Conservation (phyloP, 2,888 invertebrate genomes). For the Euphydryas editha region DNA sequence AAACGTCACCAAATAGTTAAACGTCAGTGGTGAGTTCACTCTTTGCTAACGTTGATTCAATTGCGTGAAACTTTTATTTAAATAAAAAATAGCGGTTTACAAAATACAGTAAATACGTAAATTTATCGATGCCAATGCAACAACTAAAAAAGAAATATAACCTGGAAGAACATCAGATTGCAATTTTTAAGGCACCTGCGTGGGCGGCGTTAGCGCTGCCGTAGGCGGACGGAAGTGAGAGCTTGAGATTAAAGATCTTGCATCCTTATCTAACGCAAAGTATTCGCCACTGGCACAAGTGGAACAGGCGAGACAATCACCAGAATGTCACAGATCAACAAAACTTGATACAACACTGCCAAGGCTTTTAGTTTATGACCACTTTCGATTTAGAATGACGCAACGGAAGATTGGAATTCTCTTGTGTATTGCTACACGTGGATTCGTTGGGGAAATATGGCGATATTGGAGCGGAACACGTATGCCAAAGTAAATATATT, state of each 20-base stretch:
- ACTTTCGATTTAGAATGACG: slow-evolving; percentile 77
- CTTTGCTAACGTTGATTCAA: background rate
- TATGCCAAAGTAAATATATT: slow-evolving; percentile 63
- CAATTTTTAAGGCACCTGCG: slow-evolving; percentile 74
- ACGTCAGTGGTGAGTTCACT: background rate
- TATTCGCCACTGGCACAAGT: slow-evolving; percentile 54
- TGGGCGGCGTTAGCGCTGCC: slow-evolving; percentile 67
- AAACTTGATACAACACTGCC: slow-evolving; percentile 64
- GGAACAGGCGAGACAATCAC: slow-evolving; percentile 62
- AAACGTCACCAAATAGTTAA: background rate
- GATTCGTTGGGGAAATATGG: slow-evolving; percentile 66
- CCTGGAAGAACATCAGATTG: slow-evolving; percentile 67
- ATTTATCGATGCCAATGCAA: slow-evolving; percentile 3
- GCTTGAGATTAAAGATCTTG: slow-evolving; percentile 63
- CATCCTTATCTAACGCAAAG: slow-evolving; percentile 70
- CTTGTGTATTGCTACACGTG: slow-evolving; percentile 46
- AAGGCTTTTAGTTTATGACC: slow-evolving; percentile 77
- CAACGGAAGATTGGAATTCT: slow-evolving; percentile 64
- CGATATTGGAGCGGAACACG: slow-evolving; percentile 52
- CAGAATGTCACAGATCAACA: slow-evolving; percentile 74
- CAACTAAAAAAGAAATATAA: slow-evolving; percentile 47
- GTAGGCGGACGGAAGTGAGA: slow-evolving; percentile 84
- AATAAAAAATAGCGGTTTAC: background rate
- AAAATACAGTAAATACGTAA: background rate
- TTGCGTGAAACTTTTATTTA: slow-evolving; percentile 1